Base-by-base conservation (phyloP, 1,140 invertebrate species). In the Agrilus planipennis region DNA sequence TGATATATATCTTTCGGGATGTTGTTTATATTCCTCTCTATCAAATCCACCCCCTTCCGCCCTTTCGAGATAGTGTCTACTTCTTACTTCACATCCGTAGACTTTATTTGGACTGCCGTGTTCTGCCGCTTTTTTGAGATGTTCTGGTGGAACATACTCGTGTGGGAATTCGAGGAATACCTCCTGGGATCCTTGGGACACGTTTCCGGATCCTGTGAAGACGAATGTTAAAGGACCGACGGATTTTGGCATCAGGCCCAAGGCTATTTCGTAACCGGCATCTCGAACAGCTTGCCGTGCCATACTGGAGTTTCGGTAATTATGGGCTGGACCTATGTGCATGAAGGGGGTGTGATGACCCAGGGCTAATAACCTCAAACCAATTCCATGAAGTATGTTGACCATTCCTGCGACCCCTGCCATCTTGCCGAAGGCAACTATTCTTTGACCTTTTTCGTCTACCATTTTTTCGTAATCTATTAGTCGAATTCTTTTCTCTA, bases 281-380 rank as follows among this genome's bases (percentile, higher is more conserved):
- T 99, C 96, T 32, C 96, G 65, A 10, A 99, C 87, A 0, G 93
- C 90, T 67, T 99, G 94, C 18, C 88, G 73, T 0, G 94, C 94
- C 88, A 96, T 96, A 42, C 91, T 91, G 0, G 89, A 94, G 61
- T 92, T 94, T 15, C 92, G 72, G 66, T 99, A 99, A 62, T 99
- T 99, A 55, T 99, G 96, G 0, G 94, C 91, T 11, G 89, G 89
- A 5, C 94, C 95, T 46, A 99, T 90, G 57, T 99, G 91, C 93
- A 99, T 96, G 57, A 99, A 98, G 1, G 95, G 95, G 0, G 96
- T 99, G 57, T 99, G 94, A 65, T 99, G 94, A 2, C 95, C 96
- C 3, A 99, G 60, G 0, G 95, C 96, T 21, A 99, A 61, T 0
- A 99, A 69, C 29, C 96, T 68, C 1, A 99, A 68, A 2, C 95